These are phyloP conservation scores for Pheosia tremula DNA, from an alignment of 2,888 invertebrate genomes.

Conservation along the genomic window DNA sequence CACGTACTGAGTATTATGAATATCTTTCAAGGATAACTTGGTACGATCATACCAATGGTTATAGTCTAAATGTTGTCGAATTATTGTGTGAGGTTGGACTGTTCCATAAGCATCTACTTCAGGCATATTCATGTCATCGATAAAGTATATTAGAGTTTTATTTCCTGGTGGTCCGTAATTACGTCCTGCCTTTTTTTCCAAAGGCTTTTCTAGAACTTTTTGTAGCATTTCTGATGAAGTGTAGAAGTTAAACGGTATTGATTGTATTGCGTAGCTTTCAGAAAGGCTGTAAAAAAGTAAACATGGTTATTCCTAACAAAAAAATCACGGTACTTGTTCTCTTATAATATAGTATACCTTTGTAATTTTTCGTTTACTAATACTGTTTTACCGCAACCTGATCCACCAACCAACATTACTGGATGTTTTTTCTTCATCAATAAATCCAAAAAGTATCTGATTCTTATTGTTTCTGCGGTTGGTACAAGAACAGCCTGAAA, in stretches of 20 bases:
- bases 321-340: neutral
- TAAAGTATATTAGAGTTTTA: constrained; percentile 96
- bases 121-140: constrained; percentile 99
- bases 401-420: constrained; percentile 97
- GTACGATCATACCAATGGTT: constrained; percentile 96
- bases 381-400: constrained; percentile 98
- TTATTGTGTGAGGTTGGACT: constrained; percentile 97
- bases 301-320: neutral
- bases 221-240: constrained; percentile 97
- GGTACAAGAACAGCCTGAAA: constrained; percentile 94
- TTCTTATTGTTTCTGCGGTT: constrained; percentile 95
- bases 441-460: constrained; percentile 95
- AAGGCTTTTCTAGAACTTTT: constrained; percentile 95
- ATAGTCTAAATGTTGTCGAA: constrained; percentile 97
- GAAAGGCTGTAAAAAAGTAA: constrained; percentile 82
- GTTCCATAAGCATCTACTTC: constrained; percentile 96
- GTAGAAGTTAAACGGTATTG: constrained; percentile 98
- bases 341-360: constrained; percentile 50
- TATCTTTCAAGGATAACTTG: constrained; percentile 95
- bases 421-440: constrained; percentile 95
- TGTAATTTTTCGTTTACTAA: constrained; percentile 89
- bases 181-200: constrained; percentile 98
- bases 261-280: constrained; percentile 94
- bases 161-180: constrained; percentile 98
- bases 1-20: constrained; percentile 98